Evolutionary conservation across 2,113 vertebrate genomes (phyloP).

Genomic region (Pongo abelii): DNA sequence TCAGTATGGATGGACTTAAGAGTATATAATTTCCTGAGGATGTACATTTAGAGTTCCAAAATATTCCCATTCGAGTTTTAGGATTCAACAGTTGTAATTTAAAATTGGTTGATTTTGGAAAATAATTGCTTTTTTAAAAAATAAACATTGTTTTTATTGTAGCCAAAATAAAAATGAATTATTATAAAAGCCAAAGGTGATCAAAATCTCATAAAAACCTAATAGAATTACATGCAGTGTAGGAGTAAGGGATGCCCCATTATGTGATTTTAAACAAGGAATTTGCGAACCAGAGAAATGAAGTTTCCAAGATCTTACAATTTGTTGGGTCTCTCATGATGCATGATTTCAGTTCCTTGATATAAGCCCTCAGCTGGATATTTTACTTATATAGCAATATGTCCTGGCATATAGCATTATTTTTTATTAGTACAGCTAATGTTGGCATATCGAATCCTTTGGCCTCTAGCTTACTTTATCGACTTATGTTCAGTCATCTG

Average conservation of each 20-base stretch:
- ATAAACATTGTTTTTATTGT: neutral
- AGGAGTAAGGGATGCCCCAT: neutral
- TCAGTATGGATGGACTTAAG: neutral
- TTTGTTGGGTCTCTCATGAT: neutral
- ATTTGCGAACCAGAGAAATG: conserved; percentile 39
- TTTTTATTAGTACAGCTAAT: neutral
- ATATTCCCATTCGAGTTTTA: conserved; percentile 27
- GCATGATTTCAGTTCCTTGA: neutral
- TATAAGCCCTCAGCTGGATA: neutral
- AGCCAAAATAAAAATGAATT: conserved; percentile 30
- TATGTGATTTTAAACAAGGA: conserved; percentile 27
- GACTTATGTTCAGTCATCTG: neutral
- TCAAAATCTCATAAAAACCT: neutral
- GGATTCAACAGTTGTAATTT: neutral
- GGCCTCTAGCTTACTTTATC: neutral
- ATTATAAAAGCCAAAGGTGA: neutral
- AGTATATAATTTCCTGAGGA: neutral
- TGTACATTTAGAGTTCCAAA: conserved; percentile 14
- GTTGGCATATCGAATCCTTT: neutral
- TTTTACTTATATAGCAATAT: conserved; percentile 23
- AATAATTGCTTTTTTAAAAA: neutral
- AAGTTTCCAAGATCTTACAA: neutral
- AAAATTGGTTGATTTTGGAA: neutral
- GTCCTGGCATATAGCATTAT: neutral
- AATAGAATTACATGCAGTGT: neutral